A percentile compares a stretch with the other conserved stretches of the same genome.
Evolutionary conservation across 1,140 invertebrate genomes (phyloP).

Genomic region (Anastrepha obliqua): DNA sequence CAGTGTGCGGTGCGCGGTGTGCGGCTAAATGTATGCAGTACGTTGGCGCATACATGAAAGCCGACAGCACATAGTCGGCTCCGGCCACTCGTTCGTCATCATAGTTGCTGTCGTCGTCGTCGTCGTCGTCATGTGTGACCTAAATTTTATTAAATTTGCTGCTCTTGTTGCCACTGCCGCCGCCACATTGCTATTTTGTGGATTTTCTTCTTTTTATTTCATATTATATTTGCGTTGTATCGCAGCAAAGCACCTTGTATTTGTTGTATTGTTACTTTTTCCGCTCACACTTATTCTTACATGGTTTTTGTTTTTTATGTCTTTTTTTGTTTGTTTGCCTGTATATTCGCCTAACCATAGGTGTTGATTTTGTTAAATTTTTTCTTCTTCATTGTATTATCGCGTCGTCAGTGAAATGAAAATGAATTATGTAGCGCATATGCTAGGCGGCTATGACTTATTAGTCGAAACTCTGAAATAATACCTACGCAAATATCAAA

Average conservation of each 20-base stretch:
- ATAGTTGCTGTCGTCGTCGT: not conserved
- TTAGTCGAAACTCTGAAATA: not conserved
- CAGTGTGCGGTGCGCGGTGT: not conserved
- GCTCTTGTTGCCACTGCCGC: constrained; percentile 22
- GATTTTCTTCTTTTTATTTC: constrained; percentile 20
- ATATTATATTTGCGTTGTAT: not conserved
- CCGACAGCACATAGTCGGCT: constrained; percentile 14
- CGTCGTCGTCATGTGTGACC: constrained; percentile 44
- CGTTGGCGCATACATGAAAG: constrained; percentile 21
- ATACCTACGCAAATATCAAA: not conserved
- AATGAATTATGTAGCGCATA: constrained; percentile 42
- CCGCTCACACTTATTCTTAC: not conserved
- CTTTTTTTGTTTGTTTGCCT: not conserved
- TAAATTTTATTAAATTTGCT: constrained; percentile 52
- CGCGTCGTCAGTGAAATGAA: constrained; percentile 34
- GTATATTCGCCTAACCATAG: not conserved
- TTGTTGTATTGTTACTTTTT: constrained; percentile 3
- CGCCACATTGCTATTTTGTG: not conserved
- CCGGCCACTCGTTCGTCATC: constrained; percentile 45
- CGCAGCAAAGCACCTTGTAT: not conserved
- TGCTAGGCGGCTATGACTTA: not conserved
- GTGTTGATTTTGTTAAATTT: constrained; percentile 40
- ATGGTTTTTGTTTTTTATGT: not conserved
- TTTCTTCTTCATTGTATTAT: constrained; percentile 44
- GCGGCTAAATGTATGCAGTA: too few species aligned